Evolutionary conservation across 1,140 invertebrate genomes (phyloP).

Genomic region (Lordiphosa mommai): DNA sequence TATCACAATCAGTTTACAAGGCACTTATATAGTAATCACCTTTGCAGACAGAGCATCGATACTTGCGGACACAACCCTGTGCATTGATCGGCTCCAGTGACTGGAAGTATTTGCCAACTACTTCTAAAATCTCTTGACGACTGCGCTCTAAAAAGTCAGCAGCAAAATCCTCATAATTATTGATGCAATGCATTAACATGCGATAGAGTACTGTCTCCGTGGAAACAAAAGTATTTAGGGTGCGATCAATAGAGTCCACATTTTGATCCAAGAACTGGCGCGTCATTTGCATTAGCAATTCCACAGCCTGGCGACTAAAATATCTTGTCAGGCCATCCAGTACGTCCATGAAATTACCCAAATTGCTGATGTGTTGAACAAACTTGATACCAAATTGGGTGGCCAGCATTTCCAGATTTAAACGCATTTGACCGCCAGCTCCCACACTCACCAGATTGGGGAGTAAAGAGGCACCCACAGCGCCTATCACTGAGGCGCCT

Average conservation of each 20-base stretch:
- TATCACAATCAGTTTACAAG: conserved; percentile 16
- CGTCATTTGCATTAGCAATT: conserved; percentile 49
- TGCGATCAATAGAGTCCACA: conserved; percentile 52
- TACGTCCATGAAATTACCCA: conserved; percentile 50
- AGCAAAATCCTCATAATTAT: conserved; percentile 44
- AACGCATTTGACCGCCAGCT: conserved; percentile 19
- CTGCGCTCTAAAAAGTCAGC: conserved; percentile 42
- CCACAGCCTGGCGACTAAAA: conserved; percentile 38
- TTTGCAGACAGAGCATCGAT: conserved; percentile 44
- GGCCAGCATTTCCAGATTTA: conserved; percentile 37
- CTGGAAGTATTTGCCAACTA: conserved; percentile 43
- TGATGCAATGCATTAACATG: conserved; percentile 54
- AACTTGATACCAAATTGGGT: conserved; percentile 51
- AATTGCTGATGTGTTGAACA: conserved; percentile 56
- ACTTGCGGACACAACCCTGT: conserved; percentile 9
- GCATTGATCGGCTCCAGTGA: conserved; percentile 29
- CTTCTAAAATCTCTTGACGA: conserved; percentile 42
- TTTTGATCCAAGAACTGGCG: conserved; percentile 55
- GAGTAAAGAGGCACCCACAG: conserved; percentile 22
- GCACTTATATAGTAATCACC: conserved; percentile 52
- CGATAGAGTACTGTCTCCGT: conserved; percentile 63
- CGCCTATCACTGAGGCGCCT: conserved; percentile 15
- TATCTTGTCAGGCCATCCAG: conserved; percentile 43
- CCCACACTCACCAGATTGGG: conserved; percentile 25
- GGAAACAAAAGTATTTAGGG: conserved; percentile 56